Base-by-base conservation (phyloP, 1,140 invertebrate genomes). In the Chionoecetes opilio region DNA sequence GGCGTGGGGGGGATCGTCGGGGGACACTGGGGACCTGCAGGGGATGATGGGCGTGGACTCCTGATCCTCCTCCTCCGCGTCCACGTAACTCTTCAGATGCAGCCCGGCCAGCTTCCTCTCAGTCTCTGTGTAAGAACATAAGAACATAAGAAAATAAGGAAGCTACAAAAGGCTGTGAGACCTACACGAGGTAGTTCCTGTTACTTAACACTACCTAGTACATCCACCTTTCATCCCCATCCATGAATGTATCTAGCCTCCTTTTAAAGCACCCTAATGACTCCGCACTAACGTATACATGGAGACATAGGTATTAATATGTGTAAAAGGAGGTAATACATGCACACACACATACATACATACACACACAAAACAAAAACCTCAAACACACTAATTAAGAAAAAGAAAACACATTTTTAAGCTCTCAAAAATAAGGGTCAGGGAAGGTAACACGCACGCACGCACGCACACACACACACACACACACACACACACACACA, bases 1-100 rank as follows among this genome's bases (percentile, higher is more conserved):
- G 14, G 94, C 94, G 11, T 92, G 94, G 37, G 94, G 11, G 9
- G 94, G 89, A 34, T 94, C 94, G 9, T 94, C 94, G 29, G 94
- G 94, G 35, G 94, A 94, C 29, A 82, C 89, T 17, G 94, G 94
- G 14, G 94, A 94, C 17, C 89, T 82, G 37, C 32, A 91, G 31
- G 89, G 94, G 21, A 94, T 94, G 82, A 94, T 94, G 32, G 94
- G 94, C 26, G 94, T 94, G 6, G 94, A 94, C 46, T 94, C 94
- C 82, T 94, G 94, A 82, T 94, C 94, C 37, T 94, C 94, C 3
- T 82, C 82, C 31, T 94, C 94, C 41, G 75, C 94, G 31, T 94
- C 94, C 0, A 94, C 94, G 41, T 46, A 94, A 21, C 94, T 84
- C n/a, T 82, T 94, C 75, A 94, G 94, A 1, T 94, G 88, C 5